Evolutionary conservation across 2,888 invertebrate genomes (phyloP), one percentile per base, ranked within the genome.

Genomic region (Lithophane ornitopus): DNA sequence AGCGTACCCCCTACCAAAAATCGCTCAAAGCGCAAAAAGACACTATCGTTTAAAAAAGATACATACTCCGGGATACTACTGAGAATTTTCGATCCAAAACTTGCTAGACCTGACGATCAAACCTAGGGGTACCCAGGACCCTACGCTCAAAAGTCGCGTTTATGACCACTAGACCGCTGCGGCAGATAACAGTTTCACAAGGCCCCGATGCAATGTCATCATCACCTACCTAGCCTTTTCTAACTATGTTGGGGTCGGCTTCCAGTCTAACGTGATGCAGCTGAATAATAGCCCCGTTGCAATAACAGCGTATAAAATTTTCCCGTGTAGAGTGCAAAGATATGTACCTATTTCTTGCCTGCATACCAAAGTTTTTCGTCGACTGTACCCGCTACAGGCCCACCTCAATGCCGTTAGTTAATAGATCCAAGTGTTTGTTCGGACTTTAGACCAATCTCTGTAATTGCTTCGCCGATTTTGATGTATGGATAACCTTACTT

Each of bases 391-490:
- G 19, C 52, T 41, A 39, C 3, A 28, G 1, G 12, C 19, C 26
- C 46, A 66, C n/a, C 22, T 79, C 62, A 72, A 72, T 63, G 28
- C 19, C 26, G 12, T 52, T 41, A 52, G 58, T 66, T 41, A 39
- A 49, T 67, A 72, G 12, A 78, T 46, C 11, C 26, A 68, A 67
- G 28, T 76, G 41, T 84, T 68, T 84, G 61, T 76, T 65, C 41
- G 59, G 19, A 76, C 79, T 81, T 69, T 52, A 66, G 14, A 84
- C 56, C 41, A 59, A 71, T 75, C 69, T 80, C 69, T n/a, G 41
- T 63, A 72, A 82, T 76, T 62, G 41, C 71, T 74, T 58, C 11
- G 75, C 54, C 28, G 49, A 69, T 75, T 62, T 44, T 56, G 22
- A 72, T 63, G 71, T 61, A 63, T 26, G 12, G 41, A n/a, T 77